Evolutionary conservation across 2,888 invertebrate genomes (phyloP).

Genomic region (Athetis lepigone): DNA sequence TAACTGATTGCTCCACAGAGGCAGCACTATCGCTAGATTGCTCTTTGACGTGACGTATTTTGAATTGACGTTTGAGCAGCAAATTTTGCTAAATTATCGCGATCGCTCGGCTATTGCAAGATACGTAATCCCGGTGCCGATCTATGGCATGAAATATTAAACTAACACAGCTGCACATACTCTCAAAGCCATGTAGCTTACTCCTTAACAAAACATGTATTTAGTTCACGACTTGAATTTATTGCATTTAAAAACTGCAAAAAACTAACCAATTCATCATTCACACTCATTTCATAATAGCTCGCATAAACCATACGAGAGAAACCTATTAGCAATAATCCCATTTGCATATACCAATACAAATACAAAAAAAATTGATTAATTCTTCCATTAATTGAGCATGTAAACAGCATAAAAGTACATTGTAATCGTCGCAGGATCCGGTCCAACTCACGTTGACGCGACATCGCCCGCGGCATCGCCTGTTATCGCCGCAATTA

Average conservation of each 20-base stretch:
- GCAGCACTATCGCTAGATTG: no score
- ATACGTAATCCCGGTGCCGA: no score
- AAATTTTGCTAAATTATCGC: no score
- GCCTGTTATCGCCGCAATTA: slow-evolving; percentile 81
- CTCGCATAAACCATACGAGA: slow-evolving; percentile 6
- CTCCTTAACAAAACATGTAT: neutral
- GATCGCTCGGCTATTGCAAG: no score
- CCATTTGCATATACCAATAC: slow-evolving; percentile 49
- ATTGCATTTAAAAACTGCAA: slow-evolving; percentile 34
- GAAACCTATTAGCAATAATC: slow-evolving; percentile 18
- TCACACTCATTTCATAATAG: slow-evolving; percentile 4
- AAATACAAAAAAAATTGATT: slow-evolving; percentile 59
- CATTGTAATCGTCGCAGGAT: slow-evolving; percentile 77
- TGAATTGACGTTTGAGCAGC: no score
- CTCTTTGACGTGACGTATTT: no score
- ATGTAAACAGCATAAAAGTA: slow-evolving; percentile 62
- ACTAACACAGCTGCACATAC: no score
- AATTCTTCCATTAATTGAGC: slow-evolving; percentile 64
- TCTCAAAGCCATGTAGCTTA: neutral
- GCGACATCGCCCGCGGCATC: slow-evolving; percentile 74
- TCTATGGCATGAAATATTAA: neutral
- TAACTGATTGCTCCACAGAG: no score
- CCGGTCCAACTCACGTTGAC: slow-evolving; percentile 60
- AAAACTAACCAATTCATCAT: slow-evolving; percentile 30
- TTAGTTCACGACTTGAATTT: slow-evolving; percentile 1